phyloP scores from a whole-genome alignment of 2,888 invertebrate species.

The Dasysyrphus tricinctus region DNA sequence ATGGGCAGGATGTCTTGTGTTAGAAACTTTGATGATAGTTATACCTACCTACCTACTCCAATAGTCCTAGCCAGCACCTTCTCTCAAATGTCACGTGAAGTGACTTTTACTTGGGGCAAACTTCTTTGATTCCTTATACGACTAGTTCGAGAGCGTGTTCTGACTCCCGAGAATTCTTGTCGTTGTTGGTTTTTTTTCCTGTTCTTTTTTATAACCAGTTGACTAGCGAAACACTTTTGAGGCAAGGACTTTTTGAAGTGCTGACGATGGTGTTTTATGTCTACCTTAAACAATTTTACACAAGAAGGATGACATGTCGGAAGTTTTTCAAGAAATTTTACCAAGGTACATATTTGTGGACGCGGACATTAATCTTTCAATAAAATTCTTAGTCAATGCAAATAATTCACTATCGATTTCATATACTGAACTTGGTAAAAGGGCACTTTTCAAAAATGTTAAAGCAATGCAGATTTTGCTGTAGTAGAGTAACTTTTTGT shows the following conservation, averaged over 20 bases:
- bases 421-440: neutral
- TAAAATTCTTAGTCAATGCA: conserved; percentile 20
- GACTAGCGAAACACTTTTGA: conserved; percentile 46
- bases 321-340: conserved; percentile 32
- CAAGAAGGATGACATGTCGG: conserved; percentile 26
- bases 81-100: conserved; percentile 70
- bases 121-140: conserved; percentile 55
- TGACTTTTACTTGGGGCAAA: conserved; percentile 70
- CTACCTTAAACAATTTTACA: conserved; percentile 26
- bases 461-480: neutral
- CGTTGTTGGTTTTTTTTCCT: conserved; percentile 26
- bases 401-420: conserved; percentile 10
- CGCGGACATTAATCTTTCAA: conserved; percentile 40
- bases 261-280: conserved; percentile 34
- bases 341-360: conserved; percentile 19
- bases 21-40: conserved; percentile 68
- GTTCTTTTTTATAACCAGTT: conserved; percentile 32
- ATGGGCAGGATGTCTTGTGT: conserved; percentile 66
- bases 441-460: neutral
- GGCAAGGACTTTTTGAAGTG: conserved; percentile 50
- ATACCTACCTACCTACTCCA: conserved; percentile 35
- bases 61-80: conserved; percentile 45
- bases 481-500: no score
- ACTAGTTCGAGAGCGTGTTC: conserved; percentile 46
- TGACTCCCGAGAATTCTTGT: conserved; percentile 38